A percentile compares a stretch with the other conserved stretches of the same genome.
Evolutionary conservation across 2,888 invertebrate genomes (phyloP).

Genomic region (Autographa gamma): DNA sequence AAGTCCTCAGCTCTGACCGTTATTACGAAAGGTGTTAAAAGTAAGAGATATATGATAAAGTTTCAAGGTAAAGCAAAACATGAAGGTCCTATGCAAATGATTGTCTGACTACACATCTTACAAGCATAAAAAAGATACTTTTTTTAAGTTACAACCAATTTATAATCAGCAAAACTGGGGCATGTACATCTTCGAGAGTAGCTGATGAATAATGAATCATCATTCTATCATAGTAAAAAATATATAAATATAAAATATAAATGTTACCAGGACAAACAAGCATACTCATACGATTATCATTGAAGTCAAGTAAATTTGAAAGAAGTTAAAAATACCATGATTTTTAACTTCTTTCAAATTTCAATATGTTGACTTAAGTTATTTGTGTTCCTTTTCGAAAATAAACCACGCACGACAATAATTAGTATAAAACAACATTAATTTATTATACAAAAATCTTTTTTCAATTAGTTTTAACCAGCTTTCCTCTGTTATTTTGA

Average conservation of each 20-base stretch:
- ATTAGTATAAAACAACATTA: too few relatives aligned
- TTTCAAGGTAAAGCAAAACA: conserved; percentile 11
- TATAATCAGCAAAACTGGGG: neutral
- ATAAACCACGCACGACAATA: too few relatives aligned
- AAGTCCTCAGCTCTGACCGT: neutral
- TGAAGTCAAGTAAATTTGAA: neutral
- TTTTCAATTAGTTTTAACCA: too few relatives aligned
- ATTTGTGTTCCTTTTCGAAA: too few relatives aligned
- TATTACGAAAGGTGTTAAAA: conserved; percentile 8
- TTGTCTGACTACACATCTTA: conserved; percentile 14
- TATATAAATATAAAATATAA: neutral
- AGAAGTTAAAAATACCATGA: too few relatives aligned
- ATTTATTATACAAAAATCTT: too few relatives aligned
- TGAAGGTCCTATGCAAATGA: conserved; percentile 42
- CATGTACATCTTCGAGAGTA: neutral
- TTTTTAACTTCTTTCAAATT: neutral
- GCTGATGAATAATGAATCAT: neutral
- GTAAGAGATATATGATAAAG: conserved; percentile 17
- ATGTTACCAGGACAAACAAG: neutral
- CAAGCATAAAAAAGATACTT: conserved; percentile 2
- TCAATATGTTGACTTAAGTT: neutral
- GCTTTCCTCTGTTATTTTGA: too few relatives aligned
- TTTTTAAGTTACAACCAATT: neutral
- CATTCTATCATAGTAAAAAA: neutral
- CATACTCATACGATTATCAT: too few relatives aligned